Evolutionary conservation across 2,797 vertebrate genomes (phyloP).

Genomic region (Valencia hispanica): DNA sequence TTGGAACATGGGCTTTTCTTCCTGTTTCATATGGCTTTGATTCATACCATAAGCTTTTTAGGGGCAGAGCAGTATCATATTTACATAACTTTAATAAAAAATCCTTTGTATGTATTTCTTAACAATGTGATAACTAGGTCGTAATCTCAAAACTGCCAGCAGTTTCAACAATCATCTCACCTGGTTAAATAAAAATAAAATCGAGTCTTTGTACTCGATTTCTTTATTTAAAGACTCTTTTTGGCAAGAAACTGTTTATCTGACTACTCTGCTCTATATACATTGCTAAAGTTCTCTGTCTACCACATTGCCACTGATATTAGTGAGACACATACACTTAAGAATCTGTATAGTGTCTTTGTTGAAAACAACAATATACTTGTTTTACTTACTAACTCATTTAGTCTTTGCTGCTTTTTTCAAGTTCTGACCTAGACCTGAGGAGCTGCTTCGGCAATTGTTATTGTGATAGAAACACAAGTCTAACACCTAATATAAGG

Average conservation of each 20-base stretch:
- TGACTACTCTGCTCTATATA: not conserved
- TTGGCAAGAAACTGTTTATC: too few relatives aligned
- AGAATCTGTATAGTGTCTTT: too few relatives aligned
- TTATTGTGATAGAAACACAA: not conserved
- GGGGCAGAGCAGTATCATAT: not conserved
- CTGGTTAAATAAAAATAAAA: not conserved
- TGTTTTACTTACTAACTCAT: not conserved
- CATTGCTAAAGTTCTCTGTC: not conserved
- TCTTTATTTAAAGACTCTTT: not conserved
- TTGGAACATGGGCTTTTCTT: not conserved
- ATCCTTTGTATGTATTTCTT: not conserved
- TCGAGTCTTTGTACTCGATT: not conserved
- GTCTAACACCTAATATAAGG: not conserved
- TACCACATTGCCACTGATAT: not conserved
- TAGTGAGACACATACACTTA: too few relatives aligned
- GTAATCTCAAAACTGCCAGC: not conserved
- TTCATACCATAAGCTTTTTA: not conserved
- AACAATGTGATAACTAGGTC: not conserved
- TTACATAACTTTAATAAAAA: not conserved
- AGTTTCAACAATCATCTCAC: not conserved
- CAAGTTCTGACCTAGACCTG: not conserved
- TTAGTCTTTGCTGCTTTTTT: too few relatives aligned
- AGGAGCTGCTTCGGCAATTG: not conserved
- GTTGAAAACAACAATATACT: not conserved
- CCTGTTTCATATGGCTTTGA: not conserved